Base-by-base conservation (phyloP, 2,797 vertebrate species). In the Siniperca undulata region DNA sequence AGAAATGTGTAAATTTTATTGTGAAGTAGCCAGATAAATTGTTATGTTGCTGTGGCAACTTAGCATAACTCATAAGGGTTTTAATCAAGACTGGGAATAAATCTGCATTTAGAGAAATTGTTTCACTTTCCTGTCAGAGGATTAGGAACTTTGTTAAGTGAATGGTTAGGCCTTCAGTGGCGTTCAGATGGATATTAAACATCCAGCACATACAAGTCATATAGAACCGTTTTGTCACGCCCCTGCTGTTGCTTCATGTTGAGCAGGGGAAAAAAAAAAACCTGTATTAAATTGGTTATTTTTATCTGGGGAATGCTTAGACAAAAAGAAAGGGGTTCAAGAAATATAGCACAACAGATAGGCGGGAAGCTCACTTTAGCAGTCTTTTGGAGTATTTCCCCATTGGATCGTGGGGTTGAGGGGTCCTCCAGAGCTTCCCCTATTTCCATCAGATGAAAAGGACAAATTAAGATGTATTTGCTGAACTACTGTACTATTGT, bases 331-430 rank as follows among this genome's bases (percentile, higher is more conserved):
- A 17, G 5, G 4, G 8, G 3, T 6, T 3, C n/a, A 64, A 27
- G 30, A 60, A 36, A 44, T 3, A 24, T 16, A 70, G 12, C 20
- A 66, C 5, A 82, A 10, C 24, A 40, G 30, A 36, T 1, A 68
- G 22, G 6, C 1, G 10, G 24, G 20, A 55, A n/a, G 36, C 86
- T 95, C 94, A 99, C 98, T 96, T 98, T 98, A 62, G 97, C 98
- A n/a, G 97, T 98, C 91, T 95, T 97, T 86, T 99, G 98, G 80
- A 97, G 94, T 36, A 91, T 93, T 83, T 94, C 96, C 38, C 97
- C 96, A 16, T 90, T 89, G 27, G 88, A 22, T 19, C 68, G 79
- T 55, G 74, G 46, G 30, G 76, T 61, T 70, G 86, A 85, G n/a
- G 83, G 36, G 27, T 76, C 87, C 59, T 92, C 81, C 55, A 70